Evolutionary conservation across 37 sponge, comb jelly and placozoan species (phyloP).

Genomic region (Theonella swinhoei): DNA sequence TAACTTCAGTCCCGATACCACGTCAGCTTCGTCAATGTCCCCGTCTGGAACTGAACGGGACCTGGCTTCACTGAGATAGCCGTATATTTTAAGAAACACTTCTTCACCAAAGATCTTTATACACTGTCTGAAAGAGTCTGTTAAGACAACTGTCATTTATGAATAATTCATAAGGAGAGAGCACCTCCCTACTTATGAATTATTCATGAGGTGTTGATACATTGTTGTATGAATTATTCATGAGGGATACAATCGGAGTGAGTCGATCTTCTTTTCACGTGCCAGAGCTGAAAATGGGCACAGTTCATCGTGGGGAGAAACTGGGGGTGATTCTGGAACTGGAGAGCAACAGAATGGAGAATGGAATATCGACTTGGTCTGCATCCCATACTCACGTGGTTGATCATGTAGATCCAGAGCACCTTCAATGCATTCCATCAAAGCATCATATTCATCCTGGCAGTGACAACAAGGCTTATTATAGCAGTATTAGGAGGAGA

Average conservation of each 20-base stretch:
- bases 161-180: not conserved
- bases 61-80: conserved; percentile 45
- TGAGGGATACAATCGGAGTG: conserved; percentile 36
- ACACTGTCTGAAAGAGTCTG: conserved; percentile 15
- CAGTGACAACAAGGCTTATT: not conserved
- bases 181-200: not conserved
- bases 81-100: conserved; percentile 38
- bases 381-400: conserved; percentile 18
- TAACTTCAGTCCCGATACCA: conserved; percentile 52
- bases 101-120: conserved; percentile 43
- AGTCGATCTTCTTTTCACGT: conserved; percentile 56
- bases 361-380: not conserved
- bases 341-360: not conserved
- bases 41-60: not conserved
- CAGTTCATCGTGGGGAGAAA: conserved; percentile 48
- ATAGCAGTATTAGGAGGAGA: not conserved
- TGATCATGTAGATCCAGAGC: conserved; percentile 61
- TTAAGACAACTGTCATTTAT: not conserved
- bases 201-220: not conserved
- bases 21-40: conserved; percentile 28
- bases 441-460: conserved; percentile 80
- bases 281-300: conserved; percentile 63
- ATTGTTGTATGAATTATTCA: not conserved
- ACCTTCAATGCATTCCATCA: conserved; percentile 73
- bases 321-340: conserved; percentile 9